phyloP scores from a whole-genome alignment of 64 coral and sea anemone genomes.

The Exaiptasia diaphana region DNA sequence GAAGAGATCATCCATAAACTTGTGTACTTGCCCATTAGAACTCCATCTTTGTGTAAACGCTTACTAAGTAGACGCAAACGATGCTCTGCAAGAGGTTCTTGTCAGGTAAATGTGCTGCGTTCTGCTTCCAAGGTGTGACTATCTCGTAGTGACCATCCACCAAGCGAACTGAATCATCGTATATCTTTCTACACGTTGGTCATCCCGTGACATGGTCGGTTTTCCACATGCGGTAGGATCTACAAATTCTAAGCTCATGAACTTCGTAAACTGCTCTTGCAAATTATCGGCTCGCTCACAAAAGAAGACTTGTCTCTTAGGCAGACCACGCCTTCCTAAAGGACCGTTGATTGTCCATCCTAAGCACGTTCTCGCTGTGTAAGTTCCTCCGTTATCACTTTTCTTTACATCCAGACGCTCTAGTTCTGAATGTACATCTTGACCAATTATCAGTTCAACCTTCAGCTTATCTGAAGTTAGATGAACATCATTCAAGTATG shows the following conservation, averaged over 20 bases:
- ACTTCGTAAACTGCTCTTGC: not conserved
- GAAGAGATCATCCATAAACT: constrained; percentile 42
- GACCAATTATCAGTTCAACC: not conserved
- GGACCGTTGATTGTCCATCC: constrained; percentile 22
- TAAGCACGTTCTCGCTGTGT: not conserved
- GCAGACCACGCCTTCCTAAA: not conserved
- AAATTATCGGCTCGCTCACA: not conserved
- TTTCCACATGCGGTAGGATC: not conserved
- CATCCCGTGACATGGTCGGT: not conserved
- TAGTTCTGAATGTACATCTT: constrained; percentile 36
- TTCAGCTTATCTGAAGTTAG: not conserved
- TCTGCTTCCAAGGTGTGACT: not conserved
- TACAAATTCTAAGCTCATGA: constrained; percentile 15
- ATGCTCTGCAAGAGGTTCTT: not conserved
- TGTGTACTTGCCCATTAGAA: constrained; percentile 23
- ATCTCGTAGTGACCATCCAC: constrained; percentile 18
- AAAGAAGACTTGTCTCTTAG: not conserved
- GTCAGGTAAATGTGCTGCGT: not conserved
- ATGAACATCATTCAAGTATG: not conserved
- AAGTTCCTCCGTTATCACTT: constrained; percentile 17
- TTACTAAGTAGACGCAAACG: not conserved
- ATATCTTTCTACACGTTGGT: not conserved
- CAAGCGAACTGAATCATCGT: not conserved
- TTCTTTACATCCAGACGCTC: not conserved
- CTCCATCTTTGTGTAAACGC: not conserved